phyloP scores from a whole-genome alignment of 2,797 vertebrate species.

The Cheirogaleus major region DNA sequence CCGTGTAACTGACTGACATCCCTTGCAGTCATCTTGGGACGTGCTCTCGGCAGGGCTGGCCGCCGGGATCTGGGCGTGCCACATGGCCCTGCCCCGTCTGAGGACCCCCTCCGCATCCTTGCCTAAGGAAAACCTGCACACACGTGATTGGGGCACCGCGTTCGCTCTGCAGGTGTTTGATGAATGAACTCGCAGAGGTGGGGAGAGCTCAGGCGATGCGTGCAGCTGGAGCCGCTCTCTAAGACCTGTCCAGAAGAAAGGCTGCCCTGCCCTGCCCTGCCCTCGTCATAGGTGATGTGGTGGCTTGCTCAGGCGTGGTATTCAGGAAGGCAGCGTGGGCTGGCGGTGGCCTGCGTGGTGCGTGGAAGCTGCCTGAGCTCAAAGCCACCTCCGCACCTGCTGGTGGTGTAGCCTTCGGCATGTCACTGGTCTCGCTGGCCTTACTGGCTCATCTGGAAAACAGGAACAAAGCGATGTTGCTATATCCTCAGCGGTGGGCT shows the following conservation, averaged over 20 bases:
- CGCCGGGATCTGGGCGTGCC: rapidly evolving
- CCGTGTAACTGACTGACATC: neutral
- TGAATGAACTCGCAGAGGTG: neutral
- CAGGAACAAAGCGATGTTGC: neutral
- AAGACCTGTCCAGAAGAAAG: neutral
- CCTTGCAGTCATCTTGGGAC: neutral
- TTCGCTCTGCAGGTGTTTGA: neutral
- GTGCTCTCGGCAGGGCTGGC: rapidly evolving
- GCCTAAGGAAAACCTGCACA: neutral
- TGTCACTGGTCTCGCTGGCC: neutral
- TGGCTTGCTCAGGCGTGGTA: rapidly evolving
- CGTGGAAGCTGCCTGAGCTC: neutral
- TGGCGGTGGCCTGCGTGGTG: rapidly evolving
- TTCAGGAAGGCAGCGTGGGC: neutral
- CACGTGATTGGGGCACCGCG: rapidly evolving
- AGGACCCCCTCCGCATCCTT: too few species aligned
- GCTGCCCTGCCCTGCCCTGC: neutral
- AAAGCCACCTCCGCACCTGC: neutral
- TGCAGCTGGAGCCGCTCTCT: neutral
- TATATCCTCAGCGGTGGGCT: neutral
- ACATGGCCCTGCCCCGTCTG: neutral
- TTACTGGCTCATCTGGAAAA: neutral
- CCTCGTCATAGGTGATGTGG: neutral
- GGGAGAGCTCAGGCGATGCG: neutral
- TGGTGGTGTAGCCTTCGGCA: neutral